Evolutionary conservation across 1,140 invertebrate species (phyloP).

Genomic region (Melitaea cinxia): DNA sequence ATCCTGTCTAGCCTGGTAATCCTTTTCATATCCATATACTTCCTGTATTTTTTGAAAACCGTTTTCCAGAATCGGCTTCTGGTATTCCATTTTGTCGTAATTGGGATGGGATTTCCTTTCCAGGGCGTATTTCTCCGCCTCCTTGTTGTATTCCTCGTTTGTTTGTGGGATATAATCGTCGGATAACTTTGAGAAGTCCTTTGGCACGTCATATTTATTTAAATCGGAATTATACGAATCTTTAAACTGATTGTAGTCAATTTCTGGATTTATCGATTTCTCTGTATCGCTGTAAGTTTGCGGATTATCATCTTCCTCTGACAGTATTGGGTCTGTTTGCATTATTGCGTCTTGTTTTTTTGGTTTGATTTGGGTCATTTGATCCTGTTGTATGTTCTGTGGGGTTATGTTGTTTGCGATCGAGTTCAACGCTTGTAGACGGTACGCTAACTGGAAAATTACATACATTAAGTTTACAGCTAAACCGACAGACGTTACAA

Average conservation of each 20-base stretch:
- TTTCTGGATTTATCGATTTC: constrained; percentile 43
- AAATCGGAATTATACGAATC: constrained; percentile 33
- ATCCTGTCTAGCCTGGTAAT: constrained; percentile 36
- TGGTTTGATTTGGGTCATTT: constrained; percentile 39
- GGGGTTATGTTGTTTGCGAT: constrained; percentile 9
- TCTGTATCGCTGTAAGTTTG: constrained; percentile 56
- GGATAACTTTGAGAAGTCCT: constrained; percentile 59
- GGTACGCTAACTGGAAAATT: constrained; percentile 54
- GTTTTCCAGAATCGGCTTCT: constrained; percentile 44
- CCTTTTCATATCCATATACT: constrained; percentile 53
- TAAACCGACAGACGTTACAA: too few relatives aligned
- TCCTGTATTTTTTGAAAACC: constrained; percentile 52
- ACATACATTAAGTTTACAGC: neutral
- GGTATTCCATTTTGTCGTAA: constrained; percentile 57
- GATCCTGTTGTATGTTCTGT: constrained; percentile 5
- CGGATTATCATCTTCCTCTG: constrained; percentile 62
- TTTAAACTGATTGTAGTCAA: constrained; percentile 33
- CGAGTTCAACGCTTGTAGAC: constrained; percentile 43
- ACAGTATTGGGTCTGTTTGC: constrained; percentile 68
- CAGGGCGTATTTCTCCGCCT: constrained; percentile 70
- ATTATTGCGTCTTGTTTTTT: constrained; percentile 73
- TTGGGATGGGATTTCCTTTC: constrained; percentile 60
- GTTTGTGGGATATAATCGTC: constrained; percentile 71
- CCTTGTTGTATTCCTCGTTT: constrained; percentile 72
- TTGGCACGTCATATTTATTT: constrained; percentile 52